Percentiles rank a stretch among this genome's conserved stretches.
These are phyloP conservation scores for cat (Felis catus) DNA, from an alignment of 2,113 vertebrate species.

Conservation along the genomic window F.catus_Fca126_mat1.0 CM031417.1:121687501-121688000, in stretches of 20 bases:
- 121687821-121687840: background rate
- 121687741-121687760: background rate
- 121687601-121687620: background rate
- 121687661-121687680: background rate
- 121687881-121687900: background rate
- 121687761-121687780: background rate
- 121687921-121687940: background rate
- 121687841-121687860: accelerated
- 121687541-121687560: background rate
- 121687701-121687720: background rate
- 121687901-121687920: background rate
- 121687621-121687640: background rate
- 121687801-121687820: background rate
- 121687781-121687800: background rate
- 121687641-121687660: background rate
- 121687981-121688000: background rate
- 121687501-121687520: background rate
- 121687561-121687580: background rate
- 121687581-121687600: too few species aligned
- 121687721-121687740: background rate
- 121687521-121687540: background rate
- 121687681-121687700: background rate
- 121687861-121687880: background rate
- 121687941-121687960: background rate
- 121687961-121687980: background rate